Evolutionary conservation across 2,113 vertebrate species (phyloP).

Genomic region (Condylura cristata): DNA sequence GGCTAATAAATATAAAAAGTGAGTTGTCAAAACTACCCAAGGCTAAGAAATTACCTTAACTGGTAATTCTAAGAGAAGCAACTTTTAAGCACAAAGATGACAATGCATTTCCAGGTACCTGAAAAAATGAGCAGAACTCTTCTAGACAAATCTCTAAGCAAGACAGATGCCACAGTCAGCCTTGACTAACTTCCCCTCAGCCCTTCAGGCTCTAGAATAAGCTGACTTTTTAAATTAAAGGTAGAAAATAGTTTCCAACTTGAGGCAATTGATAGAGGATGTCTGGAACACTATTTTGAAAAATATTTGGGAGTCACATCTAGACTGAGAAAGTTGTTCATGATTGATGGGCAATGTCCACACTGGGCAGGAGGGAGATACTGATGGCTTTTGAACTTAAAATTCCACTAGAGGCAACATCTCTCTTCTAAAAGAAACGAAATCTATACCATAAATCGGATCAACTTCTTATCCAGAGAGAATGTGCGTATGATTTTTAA

Average conservation of each 20-base stretch:
- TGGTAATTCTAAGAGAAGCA: slow-evolving; percentile 65
- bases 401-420: slow-evolving; percentile 1
- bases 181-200: slow-evolving; percentile 55
- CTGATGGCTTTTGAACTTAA: not conserved
- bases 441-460: slow-evolving; percentile 1
- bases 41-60: slow-evolving; percentile 61
- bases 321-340: slow-evolving; percentile 20
- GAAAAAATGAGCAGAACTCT: slow-evolving; percentile 56
- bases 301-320: slow-evolving; percentile 58
- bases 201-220: slow-evolving; percentile 47
- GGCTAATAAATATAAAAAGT: slow-evolving; percentile 58
- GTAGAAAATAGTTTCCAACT: slow-evolving; percentile 61
- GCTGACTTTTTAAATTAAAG: slow-evolving; percentile 69
- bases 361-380: slow-evolving; percentile 14
- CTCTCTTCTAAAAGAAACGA: slow-evolving; percentile 48
- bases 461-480: slow-evolving; percentile 49
- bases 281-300: slow-evolving; percentile 63
- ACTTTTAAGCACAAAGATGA: slow-evolving; percentile 69
- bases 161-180: slow-evolving; percentile 56
- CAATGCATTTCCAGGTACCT: slow-evolving; percentile 55
- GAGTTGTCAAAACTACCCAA: slow-evolving; percentile 49
- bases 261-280: slow-evolving; percentile 68
- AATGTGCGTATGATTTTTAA: slow-evolving; percentile 46
- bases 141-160: slow-evolving; percentile 57
- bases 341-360: slow-evolving; percentile 46